These are phyloP conservation scores for Lycophotia porphyrea DNA, from an alignment of 2,888 invertebrate species.

Conservation along the genomic window DNA sequence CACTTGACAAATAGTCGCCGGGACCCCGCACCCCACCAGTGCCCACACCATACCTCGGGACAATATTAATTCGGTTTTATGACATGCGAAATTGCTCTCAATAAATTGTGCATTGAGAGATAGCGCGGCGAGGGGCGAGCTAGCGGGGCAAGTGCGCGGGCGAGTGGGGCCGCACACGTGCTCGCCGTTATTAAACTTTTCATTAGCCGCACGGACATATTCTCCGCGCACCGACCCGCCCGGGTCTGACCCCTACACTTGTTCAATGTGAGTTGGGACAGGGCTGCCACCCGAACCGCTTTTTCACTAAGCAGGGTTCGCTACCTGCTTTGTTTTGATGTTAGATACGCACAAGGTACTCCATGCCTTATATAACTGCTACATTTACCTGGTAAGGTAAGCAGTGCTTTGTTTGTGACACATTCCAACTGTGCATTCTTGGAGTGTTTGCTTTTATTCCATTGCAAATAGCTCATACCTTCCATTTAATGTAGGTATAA, in stretches of 20 bases:
- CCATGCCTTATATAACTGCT: constrained; percentile 15
- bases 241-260: constrained; percentile 73
- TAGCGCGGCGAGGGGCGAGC: constrained; percentile 56
- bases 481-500: constrained; percentile 26
- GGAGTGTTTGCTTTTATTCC: constrained; percentile 37
- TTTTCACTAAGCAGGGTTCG: constrained; percentile 66
- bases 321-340: constrained; percentile 65
- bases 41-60: constrained; percentile 21
- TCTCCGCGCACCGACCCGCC: constrained; percentile 50
- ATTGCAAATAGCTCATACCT: constrained; percentile 43
- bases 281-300: constrained; percentile 61
- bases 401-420: constrained; percentile 34
- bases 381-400: constrained; percentile 7
- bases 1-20: constrained; percentile 53
- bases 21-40: neutral
- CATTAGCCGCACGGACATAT: constrained; percentile 78
- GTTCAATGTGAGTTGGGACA: constrained; percentile 67
- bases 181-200: constrained; percentile 87
- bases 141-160: constrained; percentile 34
- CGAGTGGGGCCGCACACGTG: constrained; percentile 78
- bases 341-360: constrained; percentile 33
- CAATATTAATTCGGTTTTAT: constrained; percentile 88
- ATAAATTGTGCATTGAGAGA: constrained; percentile 85
- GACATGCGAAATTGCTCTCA: constrained; percentile 89
- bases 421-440: constrained; percentile 44